phyloP scores from a whole-genome alignment of 2,797 vertebrate genomes.

The Pseudopleuronectes americanus region DNA sequence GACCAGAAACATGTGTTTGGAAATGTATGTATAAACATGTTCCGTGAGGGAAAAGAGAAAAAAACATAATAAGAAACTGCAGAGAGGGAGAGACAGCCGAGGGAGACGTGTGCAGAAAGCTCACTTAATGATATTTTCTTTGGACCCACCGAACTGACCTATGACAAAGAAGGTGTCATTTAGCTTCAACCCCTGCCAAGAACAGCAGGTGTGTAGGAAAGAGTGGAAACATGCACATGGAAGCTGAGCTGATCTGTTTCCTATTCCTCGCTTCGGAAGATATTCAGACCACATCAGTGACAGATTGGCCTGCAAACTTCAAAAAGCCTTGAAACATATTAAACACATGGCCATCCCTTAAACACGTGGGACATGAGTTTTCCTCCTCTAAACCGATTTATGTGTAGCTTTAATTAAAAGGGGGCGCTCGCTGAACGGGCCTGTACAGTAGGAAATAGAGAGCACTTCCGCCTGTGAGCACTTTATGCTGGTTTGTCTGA shows the following conservation, averaged over 20 bases:
- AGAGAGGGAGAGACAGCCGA: neutral
- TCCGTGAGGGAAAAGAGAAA: slow-evolving; percentile 15
- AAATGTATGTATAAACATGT: slow-evolving; percentile 45
- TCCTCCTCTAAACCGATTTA: slow-evolving; percentile 20
- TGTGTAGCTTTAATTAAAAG: slow-evolving; percentile 56
- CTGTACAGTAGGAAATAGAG: slow-evolving; percentile 39
- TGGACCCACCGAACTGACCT: slow-evolving; percentile 25
- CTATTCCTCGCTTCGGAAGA: slow-evolving; percentile 43
- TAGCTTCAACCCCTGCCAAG: slow-evolving; percentile 50
- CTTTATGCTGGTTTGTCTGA: slow-evolving; percentile 56
- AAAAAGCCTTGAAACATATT: slow-evolving; percentile 33
- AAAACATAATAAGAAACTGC: slow-evolving; percentile 11
- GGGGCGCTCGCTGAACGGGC: slow-evolving; percentile 16
- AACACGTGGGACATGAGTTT: slow-evolving; percentile 9
- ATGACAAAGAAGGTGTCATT: slow-evolving; percentile 46
- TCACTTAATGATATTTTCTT: slow-evolving; percentile 36
- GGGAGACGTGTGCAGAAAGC: too few relatives aligned
- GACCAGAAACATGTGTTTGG: slow-evolving; percentile 66
- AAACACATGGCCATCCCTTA: slow-evolving; percentile 6
- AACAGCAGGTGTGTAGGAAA: slow-evolving; percentile 65
- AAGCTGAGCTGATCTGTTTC: slow-evolving; percentile 47
- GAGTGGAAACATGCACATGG: slow-evolving; percentile 24
- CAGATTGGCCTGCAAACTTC: slow-evolving; percentile 28
- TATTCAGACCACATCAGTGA: slow-evolving; percentile 64
- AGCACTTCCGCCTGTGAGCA: slow-evolving; percentile 27